phyloP scores from a whole-genome alignment of 2,888 invertebrate genomes.

The Celastrina argiolus region DNA sequence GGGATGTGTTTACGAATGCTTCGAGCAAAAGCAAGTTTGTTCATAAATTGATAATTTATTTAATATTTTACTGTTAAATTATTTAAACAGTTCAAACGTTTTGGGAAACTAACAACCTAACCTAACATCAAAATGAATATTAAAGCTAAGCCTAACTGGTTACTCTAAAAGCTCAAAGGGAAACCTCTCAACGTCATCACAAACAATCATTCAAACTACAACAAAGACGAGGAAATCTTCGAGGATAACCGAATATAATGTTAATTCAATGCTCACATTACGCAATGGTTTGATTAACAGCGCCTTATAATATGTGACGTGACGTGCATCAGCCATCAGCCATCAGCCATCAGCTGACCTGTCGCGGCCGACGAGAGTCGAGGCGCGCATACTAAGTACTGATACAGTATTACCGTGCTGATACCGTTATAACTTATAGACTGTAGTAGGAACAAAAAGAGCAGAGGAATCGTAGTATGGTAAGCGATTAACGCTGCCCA shows the following conservation, averaged over 20 bases:
- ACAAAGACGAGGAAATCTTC: constrained; percentile 13
- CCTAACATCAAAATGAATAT: too few species aligned
- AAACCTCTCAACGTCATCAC: not conserved
- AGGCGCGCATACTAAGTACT: not conserved
- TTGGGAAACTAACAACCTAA: too few species aligned
- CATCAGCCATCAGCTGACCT: constrained; percentile 5
- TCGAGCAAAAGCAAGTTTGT: too few species aligned
- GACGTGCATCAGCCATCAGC: constrained; percentile 12
- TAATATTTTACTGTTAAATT: too few species aligned
- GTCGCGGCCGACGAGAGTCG: not conserved
- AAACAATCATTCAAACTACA: not conserved
- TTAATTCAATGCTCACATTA: not conserved
- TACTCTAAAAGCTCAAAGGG: not conserved
- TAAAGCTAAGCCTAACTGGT: too few species aligned
- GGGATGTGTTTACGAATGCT: too few species aligned
- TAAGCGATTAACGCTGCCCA: too few species aligned
- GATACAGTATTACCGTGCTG: not conserved
- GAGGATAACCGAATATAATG: constrained; percentile 5
- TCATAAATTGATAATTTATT: too few species aligned
- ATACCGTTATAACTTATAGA: not conserved
- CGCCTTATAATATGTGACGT: constrained; percentile 3
- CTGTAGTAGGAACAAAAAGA: too few species aligned
- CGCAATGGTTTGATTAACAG: not conserved
- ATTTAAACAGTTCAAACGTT: too few species aligned
- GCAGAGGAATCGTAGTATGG: too few species aligned